Evolutionary conservation across 2,888 invertebrate genomes (phyloP), one percentile per base, ranked within the genome.

Genomic region (Caenorhabditis doughertyi): DNA sequence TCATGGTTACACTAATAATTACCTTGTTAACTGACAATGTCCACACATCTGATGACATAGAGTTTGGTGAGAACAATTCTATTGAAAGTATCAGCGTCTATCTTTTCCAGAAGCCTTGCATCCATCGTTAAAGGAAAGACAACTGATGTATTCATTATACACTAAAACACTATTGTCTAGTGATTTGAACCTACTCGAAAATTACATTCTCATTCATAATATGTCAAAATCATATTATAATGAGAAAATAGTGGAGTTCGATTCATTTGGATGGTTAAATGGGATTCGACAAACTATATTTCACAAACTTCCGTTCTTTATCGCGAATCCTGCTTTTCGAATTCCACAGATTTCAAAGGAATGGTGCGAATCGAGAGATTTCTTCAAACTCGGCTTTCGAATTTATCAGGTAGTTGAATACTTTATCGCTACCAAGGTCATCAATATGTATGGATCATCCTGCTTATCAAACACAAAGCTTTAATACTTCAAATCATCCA

Each of bases 301-400:
- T 13, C 82, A 73, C 27, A 82, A 82, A 23, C 29, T 82, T 25
- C 82, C 82, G 51, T 82, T 68, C n/a, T 42, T 82, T 21, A 60
- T 82, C 3, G 49, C 82, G 7, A 82, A 82, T 42, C 82, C 72
- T 7, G 32, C 77, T 0, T 53, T 82, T 0, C 29, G 73, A 55
- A 72, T 32, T 1, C 35, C 67, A 1, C 77, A 77, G 8, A 67
- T 76, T 18, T 76, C 81, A 3, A 21, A 58, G 13, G 55, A 77
- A 13, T 72, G 71, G 73, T 77, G 82, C 23, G n/a, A 29, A 2
- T 62, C 58, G 4, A 29, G 2, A 1, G 55, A 68, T 9, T 64
- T 77, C 21, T 82, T 77, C 39, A 72, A 68, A 13, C 16, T 82
- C 2, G 82, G 77, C 3, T 82, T 72, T 23, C 72, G 82, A 0